Percentiles rank a stretch among this genome's conserved stretches.
Conservation (phyloP, 2,888 invertebrate species). For the Neoascia interrupta region DNA sequence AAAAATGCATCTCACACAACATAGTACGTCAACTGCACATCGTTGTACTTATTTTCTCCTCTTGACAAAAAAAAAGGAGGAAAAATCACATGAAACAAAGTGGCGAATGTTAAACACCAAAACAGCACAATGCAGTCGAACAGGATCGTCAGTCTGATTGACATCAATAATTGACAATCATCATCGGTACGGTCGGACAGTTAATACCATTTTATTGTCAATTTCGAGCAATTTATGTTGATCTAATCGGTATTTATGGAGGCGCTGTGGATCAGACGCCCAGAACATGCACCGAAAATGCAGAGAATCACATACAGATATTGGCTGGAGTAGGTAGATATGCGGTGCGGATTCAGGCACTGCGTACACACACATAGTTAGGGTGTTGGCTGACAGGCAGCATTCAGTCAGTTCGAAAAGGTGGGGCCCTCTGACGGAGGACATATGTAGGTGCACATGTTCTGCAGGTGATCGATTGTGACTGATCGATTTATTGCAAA, state of each 20-base stretch:
- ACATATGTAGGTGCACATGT: conserved; percentile 68
- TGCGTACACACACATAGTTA: conserved; percentile 8
- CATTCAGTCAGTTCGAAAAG: too few species aligned
- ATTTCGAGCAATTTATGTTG: conserved; percentile 71
- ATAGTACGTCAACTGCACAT: conserved; percentile 10
- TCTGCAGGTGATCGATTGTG: conserved; percentile 68
- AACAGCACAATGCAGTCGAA: conserved; percentile 1
- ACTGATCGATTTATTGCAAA: conserved; percentile 64
- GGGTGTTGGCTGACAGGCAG: conserved; percentile 53
- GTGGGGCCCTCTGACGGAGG: conserved; percentile 61
- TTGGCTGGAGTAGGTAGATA: conserved; percentile 16
- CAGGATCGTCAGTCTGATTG: conserved; percentile 65
- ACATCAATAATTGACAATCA: conserved; percentile 70
- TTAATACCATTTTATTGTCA: conserved; percentile 71
- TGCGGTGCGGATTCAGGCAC: background rate
- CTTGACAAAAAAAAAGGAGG: too few species aligned
- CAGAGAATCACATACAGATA: conserved; percentile 4
- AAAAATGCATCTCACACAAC: conserved; percentile 62
- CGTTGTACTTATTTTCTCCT: background rate
- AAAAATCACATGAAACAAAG: too few species aligned
- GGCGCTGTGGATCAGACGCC: conserved; percentile 48
- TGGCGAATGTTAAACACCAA: background rate
- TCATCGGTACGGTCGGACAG: conserved; percentile 68
- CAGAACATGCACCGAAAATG: conserved; percentile 48
- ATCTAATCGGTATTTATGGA: conserved; percentile 71